Evolutionary conservation across 1,140 invertebrate genomes (phyloP).

Genomic region (Ptiloglossa arizonensis): DNA sequence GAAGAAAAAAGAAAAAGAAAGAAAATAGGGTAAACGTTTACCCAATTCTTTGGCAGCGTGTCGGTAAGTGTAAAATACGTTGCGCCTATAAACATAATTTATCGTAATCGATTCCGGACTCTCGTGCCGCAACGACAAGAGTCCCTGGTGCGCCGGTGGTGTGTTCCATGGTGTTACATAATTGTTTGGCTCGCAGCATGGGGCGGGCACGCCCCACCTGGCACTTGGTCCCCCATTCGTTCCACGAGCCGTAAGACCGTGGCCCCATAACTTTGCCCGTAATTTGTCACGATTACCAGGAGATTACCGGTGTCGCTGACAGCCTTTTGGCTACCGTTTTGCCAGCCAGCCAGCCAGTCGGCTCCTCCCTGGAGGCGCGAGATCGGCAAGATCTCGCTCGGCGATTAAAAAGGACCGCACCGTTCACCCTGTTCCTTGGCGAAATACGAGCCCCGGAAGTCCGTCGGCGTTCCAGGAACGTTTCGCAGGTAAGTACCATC

Average conservation of each 20-base stretch:
- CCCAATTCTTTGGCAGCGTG: background rate
- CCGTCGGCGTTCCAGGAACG: background rate
- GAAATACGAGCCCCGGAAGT: conserved; percentile 7
- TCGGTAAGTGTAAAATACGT: conserved; percentile 1
- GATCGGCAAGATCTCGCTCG: background rate
- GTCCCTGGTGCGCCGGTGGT: conserved; percentile 58
- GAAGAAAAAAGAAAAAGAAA: background rate
- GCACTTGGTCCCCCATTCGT: conserved; percentile 71
- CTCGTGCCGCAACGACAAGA: conserved; percentile 8
- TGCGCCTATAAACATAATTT: conserved; percentile 14
- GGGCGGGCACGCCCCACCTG: conserved; percentile 72
- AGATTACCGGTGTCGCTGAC: conserved; percentile 79
- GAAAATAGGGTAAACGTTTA: background rate
- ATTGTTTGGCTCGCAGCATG: conserved; percentile 73
- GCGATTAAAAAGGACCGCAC: background rate
- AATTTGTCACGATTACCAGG: conserved; percentile 80
- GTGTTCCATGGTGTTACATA: conserved; percentile 68
- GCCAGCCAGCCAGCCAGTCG: background rate
- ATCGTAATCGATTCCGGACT: conserved; percentile 42
- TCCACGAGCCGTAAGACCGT: conserved; percentile 34
- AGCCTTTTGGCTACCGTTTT: conserved; percentile 72
- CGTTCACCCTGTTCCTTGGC: background rate
- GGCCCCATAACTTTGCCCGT: conserved; percentile 59
- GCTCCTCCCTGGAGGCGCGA: conserved; percentile 11
- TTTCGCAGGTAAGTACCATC: background rate